Conservation (phyloP, 2,113 vertebrate genomes). For the Anoura caudifer region DNA sequence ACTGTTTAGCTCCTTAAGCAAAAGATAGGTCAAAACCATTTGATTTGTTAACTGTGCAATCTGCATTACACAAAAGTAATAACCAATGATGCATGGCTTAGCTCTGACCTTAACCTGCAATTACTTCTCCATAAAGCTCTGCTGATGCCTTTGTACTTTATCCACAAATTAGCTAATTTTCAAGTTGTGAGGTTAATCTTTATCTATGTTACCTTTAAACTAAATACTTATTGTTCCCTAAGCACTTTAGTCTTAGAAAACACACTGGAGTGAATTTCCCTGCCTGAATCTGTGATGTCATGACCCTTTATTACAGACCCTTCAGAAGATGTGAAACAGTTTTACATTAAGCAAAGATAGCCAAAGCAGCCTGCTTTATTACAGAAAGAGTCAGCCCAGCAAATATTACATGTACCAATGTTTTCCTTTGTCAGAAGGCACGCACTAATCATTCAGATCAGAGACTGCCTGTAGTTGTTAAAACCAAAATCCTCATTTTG, state of each 20-base stretch:
- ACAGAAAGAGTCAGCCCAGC: neutral
- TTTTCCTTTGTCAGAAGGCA: neutral
- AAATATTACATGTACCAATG: neutral
- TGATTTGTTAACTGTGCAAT: conserved; percentile 5
- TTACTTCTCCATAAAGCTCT: conserved; percentile 60
- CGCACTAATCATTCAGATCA: neutral
- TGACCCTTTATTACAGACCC: conserved; percentile 12
- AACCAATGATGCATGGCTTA: conserved; percentile 23
- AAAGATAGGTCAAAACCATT: conserved; percentile 41
- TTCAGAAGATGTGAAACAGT: conserved; percentile 26
- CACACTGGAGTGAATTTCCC: neutral
- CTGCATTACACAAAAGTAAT: conserved; percentile 48
- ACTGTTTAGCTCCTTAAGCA: neutral
- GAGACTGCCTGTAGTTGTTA: neutral
- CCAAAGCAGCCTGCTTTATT: neutral
- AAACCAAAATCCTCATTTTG: neutral
- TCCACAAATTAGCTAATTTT: conserved; percentile 62
- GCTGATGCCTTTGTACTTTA: conserved; percentile 3
- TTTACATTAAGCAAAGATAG: neutral
- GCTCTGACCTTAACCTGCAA: conserved; percentile 66
- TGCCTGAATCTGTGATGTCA: neutral
- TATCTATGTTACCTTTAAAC: conserved; percentile 60
- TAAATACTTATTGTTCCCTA: neutral
- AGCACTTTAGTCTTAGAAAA: conserved; percentile 50
- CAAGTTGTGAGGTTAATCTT: conserved; percentile 74